A percentile compares a stretch with the other conserved stretches of the same genome.
Evolutionary conservation across 2,113 vertebrate genomes (phyloP).

Genomic region (Corydoras maculifer): DNA sequence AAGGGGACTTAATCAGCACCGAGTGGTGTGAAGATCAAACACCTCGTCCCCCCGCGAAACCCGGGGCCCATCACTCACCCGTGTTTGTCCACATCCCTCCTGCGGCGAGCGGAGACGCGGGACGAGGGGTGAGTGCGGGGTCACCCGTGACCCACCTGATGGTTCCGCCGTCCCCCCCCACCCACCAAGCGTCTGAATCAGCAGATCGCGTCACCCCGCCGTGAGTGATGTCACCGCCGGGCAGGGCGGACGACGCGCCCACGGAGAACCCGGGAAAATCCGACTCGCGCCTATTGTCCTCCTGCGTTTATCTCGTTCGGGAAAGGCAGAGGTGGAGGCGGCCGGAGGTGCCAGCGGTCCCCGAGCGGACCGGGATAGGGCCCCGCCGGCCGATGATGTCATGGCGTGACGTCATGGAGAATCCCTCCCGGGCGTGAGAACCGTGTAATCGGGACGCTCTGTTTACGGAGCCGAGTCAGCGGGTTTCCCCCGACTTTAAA

Average conservation of each 20-base stretch:
- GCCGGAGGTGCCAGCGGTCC: slow-evolving; percentile 22
- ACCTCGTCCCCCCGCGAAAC: slow-evolving; percentile 64
- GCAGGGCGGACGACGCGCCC: too few relatives aligned
- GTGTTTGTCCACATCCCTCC: too few relatives aligned
- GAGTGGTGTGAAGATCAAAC: slow-evolving; percentile 72
- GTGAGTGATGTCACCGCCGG: too few relatives aligned
- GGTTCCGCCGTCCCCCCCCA: too few relatives aligned
- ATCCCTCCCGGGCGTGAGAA: neutral
- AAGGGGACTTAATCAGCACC: slow-evolving; percentile 60
- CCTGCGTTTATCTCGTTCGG: slow-evolving; percentile 32
- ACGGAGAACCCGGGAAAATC: neutral
- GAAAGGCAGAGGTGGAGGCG: slow-evolving; percentile 48
- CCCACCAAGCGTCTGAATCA: too few relatives aligned
- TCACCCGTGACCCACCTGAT: neutral
- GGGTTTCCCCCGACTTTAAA: neutral
- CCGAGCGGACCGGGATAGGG: slow-evolving; percentile 10
- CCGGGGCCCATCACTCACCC: too few relatives aligned
- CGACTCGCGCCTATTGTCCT: neutral
- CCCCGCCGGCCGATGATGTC: slow-evolving; percentile 42
- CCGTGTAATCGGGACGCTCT: neutral
- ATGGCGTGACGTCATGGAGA: neutral
- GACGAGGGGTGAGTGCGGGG: slow-evolving; percentile 12
- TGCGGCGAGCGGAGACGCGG: slow-evolving; percentile 16
- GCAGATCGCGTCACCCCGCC: too few relatives aligned
- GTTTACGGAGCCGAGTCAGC: too few relatives aligned